Evolutionary conservation across 2,797 vertebrate species (phyloP), one percentile per base, ranked within the genome.

Genomic region (Alosa sapidissima): DNA sequence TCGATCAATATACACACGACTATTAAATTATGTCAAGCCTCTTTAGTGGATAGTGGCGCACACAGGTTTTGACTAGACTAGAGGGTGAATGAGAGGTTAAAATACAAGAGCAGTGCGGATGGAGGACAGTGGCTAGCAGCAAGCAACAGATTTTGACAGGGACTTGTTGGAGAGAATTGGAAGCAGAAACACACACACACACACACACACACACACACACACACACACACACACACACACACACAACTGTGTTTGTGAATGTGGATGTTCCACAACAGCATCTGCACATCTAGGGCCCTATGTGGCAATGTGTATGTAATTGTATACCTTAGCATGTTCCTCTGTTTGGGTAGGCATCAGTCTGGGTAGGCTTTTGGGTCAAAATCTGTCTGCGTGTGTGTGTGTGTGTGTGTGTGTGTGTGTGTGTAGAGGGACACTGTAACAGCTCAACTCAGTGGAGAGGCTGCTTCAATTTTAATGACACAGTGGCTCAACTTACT

Each of bases 391-490:
- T 41, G 72, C 75, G 41, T 41, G 81, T 28, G 52, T 16, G 14
- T 24, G 58, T 58, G n/a, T 78, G 65, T 82, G 81, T 21, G 81
- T 72, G 84, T 41, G 82, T 45, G 19, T 75, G 83, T 85, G 75
- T 81, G 75, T 48, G 78, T 65, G 28, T 81, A 14, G 19, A 14
- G 5, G 49, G 54, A 19, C 33, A 45, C 68, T 78, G 68, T 6
- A 78, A 21, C 72, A 78, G 19, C 72, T 78, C 72, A 78, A 14
- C 72, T 75, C 68, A 75, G 68, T 14, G 9, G 41, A 78, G 0
- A 51, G 81, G 82, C 92, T 83, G 86, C 87, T 93, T 85, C 87
- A 94, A 95, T 91, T 92, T 93, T 94, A 95, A 95, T 94, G 91
- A 87, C 60, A 90, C 89, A 87, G 51, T 45, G 68, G 90, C 93